Evolutionary conservation across 2,113 vertebrate genomes (phyloP), one percentile per base, ranked within the genome.

Genomic region (Strix aluco): DNA sequence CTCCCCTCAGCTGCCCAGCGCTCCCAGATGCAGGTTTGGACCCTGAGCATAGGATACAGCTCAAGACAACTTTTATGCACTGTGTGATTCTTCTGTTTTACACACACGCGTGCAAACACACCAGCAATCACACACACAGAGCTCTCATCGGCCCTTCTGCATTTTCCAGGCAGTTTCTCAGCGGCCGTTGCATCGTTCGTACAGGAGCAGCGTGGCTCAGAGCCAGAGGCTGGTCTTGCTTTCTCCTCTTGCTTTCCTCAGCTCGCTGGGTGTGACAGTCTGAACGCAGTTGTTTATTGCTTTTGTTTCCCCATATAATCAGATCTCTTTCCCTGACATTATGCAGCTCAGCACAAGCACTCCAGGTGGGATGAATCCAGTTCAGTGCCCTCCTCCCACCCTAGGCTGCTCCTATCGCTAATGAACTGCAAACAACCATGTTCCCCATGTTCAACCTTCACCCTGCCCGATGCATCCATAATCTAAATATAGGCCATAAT

Each of bases 401-500:
- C 80, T 29, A 4, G 73, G 91, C 92, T 96, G 95, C 94, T 94
- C 89, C 95, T 59, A n/a, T 15, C 40, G 32, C 96, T 97, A 95
- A 97, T 96, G 96, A 97, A 97, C 92, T 95, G 96, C 97, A 97
- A 97, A 97, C 92, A 97, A 65, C 81, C 90, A 61, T 94, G 90
- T 95, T 96, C 79, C 73, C 81, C 89, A 67, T 94, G 91, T 95
- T 96, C 96, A 97, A 94, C 97, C 91, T 89, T 92, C 95, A 95
- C 94, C 94, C 96, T 95, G 91, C 86, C 94, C 11, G 5, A 65
- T 44, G 94, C 92, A 87, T 83, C 92, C 79, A 40, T 95, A 96
- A 96, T 96, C 95, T 95, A 96, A 95, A 96, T 95, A 96, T 93
- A 94, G 94, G 71, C 84, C 81, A 58, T 96, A 96, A 97, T 96